A percentile compares a stretch with the other conserved stretches of the same genome.
These are phyloP conservation scores for Thalpophila matura DNA, from an alignment of 2,888 invertebrate genomes.

Conservation along the genomic window DNA sequence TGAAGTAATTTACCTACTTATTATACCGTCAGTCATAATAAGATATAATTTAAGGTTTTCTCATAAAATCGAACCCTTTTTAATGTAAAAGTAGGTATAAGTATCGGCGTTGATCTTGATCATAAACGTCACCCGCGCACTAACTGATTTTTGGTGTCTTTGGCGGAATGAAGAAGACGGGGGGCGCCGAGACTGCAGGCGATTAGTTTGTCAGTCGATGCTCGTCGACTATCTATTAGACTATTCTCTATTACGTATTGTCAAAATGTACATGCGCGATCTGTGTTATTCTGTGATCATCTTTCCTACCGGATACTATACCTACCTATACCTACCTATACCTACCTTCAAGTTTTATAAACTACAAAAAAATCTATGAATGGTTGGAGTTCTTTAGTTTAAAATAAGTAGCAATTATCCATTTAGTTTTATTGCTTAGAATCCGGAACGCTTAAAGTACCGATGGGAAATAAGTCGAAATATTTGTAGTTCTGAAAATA, in stretches of 20 bases:
- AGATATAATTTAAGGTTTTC: neutral
- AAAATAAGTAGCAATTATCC: conserved; percentile 32
- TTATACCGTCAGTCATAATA: neutral
- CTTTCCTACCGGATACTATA: no score
- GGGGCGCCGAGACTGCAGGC: no score
- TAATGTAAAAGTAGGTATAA: neutral
- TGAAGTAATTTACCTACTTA: neutral
- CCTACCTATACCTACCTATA: no score
- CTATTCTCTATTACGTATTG: no score
- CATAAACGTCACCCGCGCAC: no score
- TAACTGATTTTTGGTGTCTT: no score
- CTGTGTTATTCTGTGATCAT: no score
- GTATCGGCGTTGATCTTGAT: no score
- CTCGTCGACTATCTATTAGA: no score
- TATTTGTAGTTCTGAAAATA: neutral
- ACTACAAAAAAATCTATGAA: neutral
- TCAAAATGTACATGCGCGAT: no score
- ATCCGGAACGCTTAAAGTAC: conserved; percentile 33
- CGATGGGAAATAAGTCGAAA: conserved; percentile 26
- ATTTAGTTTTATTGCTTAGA: conserved; percentile 34
- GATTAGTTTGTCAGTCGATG: no score
- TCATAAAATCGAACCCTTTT: neutral
- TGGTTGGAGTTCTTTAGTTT: neutral
- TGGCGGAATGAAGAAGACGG: no score
- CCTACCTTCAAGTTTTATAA: neutral